These are phyloP conservation scores for Pardalotus punctatus DNA, from an alignment of 2,113 vertebrate genomes.

Conservation along the genomic window DNA sequence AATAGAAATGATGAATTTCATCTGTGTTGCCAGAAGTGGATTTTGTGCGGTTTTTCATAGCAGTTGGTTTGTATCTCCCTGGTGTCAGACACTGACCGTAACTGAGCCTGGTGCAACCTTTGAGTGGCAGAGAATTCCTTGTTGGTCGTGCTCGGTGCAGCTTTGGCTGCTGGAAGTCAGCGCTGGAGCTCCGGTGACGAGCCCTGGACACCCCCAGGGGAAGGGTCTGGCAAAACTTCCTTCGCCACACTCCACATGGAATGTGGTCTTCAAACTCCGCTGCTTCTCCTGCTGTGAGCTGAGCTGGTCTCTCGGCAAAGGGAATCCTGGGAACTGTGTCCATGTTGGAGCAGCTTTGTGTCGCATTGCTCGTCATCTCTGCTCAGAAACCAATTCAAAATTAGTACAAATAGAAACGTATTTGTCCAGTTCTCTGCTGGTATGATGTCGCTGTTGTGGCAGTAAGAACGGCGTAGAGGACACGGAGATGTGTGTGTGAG, in stretches of 20 bases:
- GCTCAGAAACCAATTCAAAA: background rate
- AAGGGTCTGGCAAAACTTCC: background rate
- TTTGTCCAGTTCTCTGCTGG: background rate
- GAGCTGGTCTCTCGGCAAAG: background rate
- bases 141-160: background rate
- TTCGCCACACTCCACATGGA: background rate
- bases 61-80: background rate
- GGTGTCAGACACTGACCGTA: too few relatives aligned
- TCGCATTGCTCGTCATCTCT: background rate
- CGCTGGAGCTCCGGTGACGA: background rate
- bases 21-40: background rate
- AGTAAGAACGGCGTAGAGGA: too few relatives aligned
- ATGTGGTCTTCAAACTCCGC: background rate
- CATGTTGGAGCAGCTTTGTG: background rate
- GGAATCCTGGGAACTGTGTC: background rate
- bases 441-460: too few relatives aligned
- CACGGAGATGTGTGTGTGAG: too few relatives aligned
- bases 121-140: background rate
- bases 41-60: background rate
- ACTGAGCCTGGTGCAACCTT: background rate
- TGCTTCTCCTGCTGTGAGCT: background rate
- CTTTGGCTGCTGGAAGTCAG: background rate
- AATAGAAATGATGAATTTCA: background rate
- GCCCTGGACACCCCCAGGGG: accelerated
- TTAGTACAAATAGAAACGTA: background rate